Percentiles rank a stretch among this genome's conserved stretches.
Conservation (phyloP, 2,888 invertebrate species). For the Matsumyia berberina region DNA sequence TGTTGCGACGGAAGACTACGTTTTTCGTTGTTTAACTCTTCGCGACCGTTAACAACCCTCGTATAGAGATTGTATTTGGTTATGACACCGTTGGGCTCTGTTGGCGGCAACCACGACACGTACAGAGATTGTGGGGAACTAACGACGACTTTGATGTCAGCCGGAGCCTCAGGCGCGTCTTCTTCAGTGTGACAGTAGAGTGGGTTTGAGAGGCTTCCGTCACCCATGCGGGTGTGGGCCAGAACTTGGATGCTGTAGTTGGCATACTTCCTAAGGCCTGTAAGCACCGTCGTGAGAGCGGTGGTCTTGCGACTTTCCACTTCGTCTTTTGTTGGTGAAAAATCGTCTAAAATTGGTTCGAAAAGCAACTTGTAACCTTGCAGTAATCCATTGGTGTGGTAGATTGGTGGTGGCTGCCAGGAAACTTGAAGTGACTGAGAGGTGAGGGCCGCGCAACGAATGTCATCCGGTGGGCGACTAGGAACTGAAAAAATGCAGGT, state of each 20-base stretch:
- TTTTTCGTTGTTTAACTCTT: constrained; percentile 89
- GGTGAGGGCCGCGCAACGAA: constrained; percentile 90
- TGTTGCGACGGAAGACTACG: constrained; percentile 88
- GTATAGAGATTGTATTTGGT: constrained; percentile 91
- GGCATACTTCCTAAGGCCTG: constrained; percentile 89
- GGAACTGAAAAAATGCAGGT: constrained; percentile 87
- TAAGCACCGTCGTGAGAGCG: constrained; percentile 88
- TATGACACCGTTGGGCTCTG: constrained; percentile 90
- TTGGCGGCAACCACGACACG: constrained; percentile 91
- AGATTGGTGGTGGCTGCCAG: constrained; percentile 91
- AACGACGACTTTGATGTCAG: constrained; percentile 91
- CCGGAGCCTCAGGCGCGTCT: constrained; percentile 92
- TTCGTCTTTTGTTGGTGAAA: constrained; percentile 85
- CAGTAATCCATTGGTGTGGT: constrained; percentile 90
- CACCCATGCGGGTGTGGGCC: constrained; percentile 91
- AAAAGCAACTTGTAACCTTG: constrained; percentile 90
- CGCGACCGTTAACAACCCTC: constrained; percentile 88
- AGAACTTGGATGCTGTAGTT: constrained; percentile 93
- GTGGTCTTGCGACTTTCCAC: constrained; percentile 88
- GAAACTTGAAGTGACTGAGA: constrained; percentile 91
- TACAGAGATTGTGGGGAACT: constrained; percentile 90
- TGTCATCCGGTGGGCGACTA: constrained; percentile 91
- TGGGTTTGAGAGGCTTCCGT: constrained; percentile 88
- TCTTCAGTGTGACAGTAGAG: constrained; percentile 91
- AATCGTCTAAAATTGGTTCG: constrained; percentile 87